These are phyloP conservation scores for Sandelia bainsii DNA, from an alignment of 2,797 vertebrate genomes.

Conservation along the genomic window DNA sequence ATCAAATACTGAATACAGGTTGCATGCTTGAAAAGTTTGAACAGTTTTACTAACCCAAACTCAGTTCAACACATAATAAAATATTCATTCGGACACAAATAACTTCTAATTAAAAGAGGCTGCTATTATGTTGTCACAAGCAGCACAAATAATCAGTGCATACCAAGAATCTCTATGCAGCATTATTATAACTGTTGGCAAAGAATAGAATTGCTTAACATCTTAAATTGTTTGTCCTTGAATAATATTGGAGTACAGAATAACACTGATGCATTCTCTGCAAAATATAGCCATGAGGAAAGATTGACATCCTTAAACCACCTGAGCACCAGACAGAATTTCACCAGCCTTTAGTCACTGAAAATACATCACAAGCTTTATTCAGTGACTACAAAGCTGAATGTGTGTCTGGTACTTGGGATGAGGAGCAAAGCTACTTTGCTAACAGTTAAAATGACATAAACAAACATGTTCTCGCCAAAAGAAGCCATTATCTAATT, in stretches of 20 bases:
- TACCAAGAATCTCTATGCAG: constrained; percentile 34
- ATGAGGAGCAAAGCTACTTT: constrained; percentile 45
- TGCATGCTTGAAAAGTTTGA: constrained; percentile 65
- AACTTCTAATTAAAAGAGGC: constrained; percentile 52
- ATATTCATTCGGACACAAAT: constrained; percentile 48
- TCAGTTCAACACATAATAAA: constrained; percentile 44
- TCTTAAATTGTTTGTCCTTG: constrained; percentile 74
- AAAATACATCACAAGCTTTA: constrained; percentile 53
- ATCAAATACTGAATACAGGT: constrained; percentile 65
- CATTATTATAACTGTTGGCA: constrained; percentile 47
- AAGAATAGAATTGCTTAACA: constrained; percentile 56
- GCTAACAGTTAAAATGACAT: constrained; percentile 26
- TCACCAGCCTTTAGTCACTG: constrained; percentile 55
- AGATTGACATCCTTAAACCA: constrained; percentile 74
- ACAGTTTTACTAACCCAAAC: constrained; percentile 57
- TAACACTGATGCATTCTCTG: constrained; percentile 61
- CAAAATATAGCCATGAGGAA: constrained; percentile 68
- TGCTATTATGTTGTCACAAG: constrained; percentile 44
- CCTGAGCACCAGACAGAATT: constrained; percentile 72
- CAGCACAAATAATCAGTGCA: constrained; percentile 40
- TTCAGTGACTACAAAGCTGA: constrained; percentile 38
- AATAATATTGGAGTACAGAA: constrained; percentile 54
- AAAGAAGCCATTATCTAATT: constrained; percentile 27
- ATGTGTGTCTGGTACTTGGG: constrained; percentile 26
- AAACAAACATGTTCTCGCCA: constrained; percentile 18